These are phyloP conservation scores for Mus musculus DNA, from an alignment of 2,113 vertebrate species.

Conservation along the genomic window DNA sequence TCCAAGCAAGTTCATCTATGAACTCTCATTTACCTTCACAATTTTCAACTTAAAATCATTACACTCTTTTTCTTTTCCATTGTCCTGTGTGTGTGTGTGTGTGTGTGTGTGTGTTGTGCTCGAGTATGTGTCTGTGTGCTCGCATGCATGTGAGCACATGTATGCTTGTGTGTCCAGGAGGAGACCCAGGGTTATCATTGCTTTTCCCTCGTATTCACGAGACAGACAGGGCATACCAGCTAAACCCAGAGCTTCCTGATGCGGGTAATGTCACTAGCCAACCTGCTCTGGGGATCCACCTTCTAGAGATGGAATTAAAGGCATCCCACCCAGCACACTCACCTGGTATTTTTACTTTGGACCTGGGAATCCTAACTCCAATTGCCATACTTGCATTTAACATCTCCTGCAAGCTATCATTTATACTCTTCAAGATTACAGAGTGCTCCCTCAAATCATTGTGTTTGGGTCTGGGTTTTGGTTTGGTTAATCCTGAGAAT, in stretches of 20 bases:
- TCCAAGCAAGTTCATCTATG: neutral
- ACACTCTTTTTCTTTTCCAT: neutral
- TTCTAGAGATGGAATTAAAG: neutral
- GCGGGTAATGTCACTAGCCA: too few species aligned
- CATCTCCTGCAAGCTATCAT: neutral
- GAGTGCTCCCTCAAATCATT: neutral
- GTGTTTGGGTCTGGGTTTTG: neutral
- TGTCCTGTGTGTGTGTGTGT: neutral
- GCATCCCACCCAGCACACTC: too few species aligned
- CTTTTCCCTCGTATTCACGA: neutral
- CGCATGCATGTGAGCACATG: too few species aligned
- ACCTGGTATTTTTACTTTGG: neutral
- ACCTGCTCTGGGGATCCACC: neutral
- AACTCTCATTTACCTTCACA: neutral
- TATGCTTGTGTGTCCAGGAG: neutral
- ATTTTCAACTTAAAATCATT: neutral
- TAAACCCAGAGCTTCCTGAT: neutral
- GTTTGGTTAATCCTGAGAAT: neutral
- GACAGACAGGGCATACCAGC: neutral
- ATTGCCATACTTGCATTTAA: neutral
- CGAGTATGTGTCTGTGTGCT: too few species aligned
- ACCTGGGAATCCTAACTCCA: neutral
- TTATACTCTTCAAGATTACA: neutral
- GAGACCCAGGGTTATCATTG: neutral
- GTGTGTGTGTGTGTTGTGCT: too few species aligned